Percentiles rank a stretch among this genome's conserved stretches.
Evolutionary conservation across 35 echinoderm and acorn worm species (phyloP).

Genomic region (Apostichopus japonicus): DNA sequence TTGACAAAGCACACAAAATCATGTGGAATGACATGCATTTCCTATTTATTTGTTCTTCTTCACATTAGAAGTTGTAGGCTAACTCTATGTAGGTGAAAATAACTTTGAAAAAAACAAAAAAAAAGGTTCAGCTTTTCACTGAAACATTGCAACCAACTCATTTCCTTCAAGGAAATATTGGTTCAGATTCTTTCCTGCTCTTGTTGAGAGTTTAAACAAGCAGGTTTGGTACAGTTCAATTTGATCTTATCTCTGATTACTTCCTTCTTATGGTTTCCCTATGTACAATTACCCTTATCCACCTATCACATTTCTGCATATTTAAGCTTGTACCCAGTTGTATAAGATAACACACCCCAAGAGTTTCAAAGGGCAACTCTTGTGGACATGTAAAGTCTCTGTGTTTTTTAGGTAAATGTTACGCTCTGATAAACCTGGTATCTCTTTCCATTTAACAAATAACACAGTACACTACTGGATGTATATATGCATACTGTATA

Average conservation of each 20-base stretch:
- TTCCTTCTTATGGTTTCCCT: background rate
- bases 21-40: too few species aligned
- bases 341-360: background rate
- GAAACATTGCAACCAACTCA: background rate
- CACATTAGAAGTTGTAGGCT: too few species aligned
- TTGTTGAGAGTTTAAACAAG: background rate
- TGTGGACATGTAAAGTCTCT: background rate
- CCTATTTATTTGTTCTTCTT: too few species aligned
- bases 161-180: background rate
- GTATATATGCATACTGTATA: too few species aligned
- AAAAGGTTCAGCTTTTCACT: too few species aligned
- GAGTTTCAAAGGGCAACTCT: background rate
- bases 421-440: too few species aligned
- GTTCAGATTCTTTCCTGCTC: background rate
- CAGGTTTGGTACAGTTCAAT: background rate
- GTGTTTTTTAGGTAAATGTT: too few species aligned
- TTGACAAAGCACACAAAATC: too few species aligned
- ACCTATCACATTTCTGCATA: background rate
- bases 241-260: background rate
- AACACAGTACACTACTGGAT: too few species aligned
- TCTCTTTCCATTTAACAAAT: too few species aligned
- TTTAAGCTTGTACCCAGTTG: background rate
- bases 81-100: too few species aligned
- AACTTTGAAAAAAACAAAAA: too few species aligned
- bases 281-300: background rate